phyloP scores from a whole-genome alignment of 2,113 vertebrate species.

The Paradoxurus hermaphroditus region DNA sequence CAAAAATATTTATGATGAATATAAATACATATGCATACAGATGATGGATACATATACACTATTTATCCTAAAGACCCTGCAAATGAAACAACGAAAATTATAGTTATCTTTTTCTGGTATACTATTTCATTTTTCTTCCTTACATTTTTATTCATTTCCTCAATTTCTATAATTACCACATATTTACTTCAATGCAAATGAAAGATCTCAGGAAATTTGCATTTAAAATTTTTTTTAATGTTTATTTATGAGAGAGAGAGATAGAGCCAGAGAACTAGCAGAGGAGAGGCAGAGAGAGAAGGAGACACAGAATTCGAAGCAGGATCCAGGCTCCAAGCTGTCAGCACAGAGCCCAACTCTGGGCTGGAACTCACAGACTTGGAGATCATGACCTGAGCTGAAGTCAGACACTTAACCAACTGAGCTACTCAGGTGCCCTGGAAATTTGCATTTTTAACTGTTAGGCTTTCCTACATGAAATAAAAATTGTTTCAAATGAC shows the following conservation, averaged over 20 bases:
- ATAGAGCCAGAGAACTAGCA: too few relatives aligned
- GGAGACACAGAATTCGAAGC: too few relatives aligned
- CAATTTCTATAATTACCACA: not conserved
- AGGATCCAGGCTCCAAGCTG: too few relatives aligned
- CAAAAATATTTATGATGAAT: not conserved
- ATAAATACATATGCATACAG: not conserved
- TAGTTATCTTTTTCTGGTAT: not conserved
- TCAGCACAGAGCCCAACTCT: too few relatives aligned
- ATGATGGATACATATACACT: not conserved
- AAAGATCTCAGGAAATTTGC: not conserved
- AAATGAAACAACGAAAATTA: slow-evolving; percentile 2
- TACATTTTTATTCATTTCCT: not conserved
- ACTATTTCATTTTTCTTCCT: not conserved
- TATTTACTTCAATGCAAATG: not conserved
- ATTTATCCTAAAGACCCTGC: not conserved
- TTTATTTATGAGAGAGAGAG: too few relatives aligned
- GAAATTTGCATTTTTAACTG: not conserved
- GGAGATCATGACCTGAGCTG: too few relatives aligned
- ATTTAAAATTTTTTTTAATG: too few relatives aligned
- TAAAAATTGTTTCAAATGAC: not conserved
- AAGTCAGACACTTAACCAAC: too few relatives aligned
- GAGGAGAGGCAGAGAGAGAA: too few relatives aligned
- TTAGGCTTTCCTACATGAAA: not conserved
- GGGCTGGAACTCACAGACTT: too few relatives aligned
- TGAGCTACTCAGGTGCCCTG: too few relatives aligned